Conservation (phyloP, 2,888 invertebrate species). For the Diogma glabrata region DNA sequence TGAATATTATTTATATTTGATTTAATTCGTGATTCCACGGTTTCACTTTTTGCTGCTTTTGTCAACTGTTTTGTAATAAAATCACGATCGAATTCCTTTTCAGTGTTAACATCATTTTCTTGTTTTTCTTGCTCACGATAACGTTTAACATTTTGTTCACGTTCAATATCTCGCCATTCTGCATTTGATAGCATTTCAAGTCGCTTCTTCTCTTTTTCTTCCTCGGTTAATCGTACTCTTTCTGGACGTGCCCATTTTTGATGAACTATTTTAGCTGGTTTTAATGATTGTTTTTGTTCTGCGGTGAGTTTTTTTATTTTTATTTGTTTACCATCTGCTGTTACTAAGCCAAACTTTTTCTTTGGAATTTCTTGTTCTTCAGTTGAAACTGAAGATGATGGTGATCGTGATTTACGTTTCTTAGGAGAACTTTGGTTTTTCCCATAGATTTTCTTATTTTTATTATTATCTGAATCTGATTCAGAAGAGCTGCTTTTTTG, state of each 20-base stretch:
- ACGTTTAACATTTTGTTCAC: conserved; percentile 48
- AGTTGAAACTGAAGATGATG: conserved; percentile 3
- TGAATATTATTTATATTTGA: conserved; percentile 86
- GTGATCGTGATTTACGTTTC: neutral
- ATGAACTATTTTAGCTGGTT: conserved; percentile 2
- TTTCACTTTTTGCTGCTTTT: conserved; percentile 44
- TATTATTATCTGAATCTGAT: too few species aligned
- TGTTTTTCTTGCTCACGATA: conserved; percentile 49
- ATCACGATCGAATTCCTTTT: conserved; percentile 40
- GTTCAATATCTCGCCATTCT: conserved; percentile 51
- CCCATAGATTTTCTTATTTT: too few species aligned
- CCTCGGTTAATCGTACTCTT: conserved; percentile 37
- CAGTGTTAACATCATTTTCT: conserved; percentile 35
- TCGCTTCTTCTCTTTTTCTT: conserved; percentile 57
- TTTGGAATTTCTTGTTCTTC: conserved; percentile 7
- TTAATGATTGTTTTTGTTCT: conserved; percentile 8
- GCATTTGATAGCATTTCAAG: conserved; percentile 80
- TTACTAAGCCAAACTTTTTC: conserved; percentile 33
- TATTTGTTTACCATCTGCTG: conserved; percentile 31
- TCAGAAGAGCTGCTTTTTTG: too few species aligned
- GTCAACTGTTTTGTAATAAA: conserved; percentile 37
- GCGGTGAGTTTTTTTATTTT: conserved; percentile 12
- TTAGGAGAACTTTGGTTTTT: too few species aligned
- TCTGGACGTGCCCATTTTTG: conserved; percentile 15
- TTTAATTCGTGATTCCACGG: conserved; percentile 72